Evolutionary conservation across 2,797 vertebrate species (phyloP).

Genomic region (Falco biarmicus): DNA sequence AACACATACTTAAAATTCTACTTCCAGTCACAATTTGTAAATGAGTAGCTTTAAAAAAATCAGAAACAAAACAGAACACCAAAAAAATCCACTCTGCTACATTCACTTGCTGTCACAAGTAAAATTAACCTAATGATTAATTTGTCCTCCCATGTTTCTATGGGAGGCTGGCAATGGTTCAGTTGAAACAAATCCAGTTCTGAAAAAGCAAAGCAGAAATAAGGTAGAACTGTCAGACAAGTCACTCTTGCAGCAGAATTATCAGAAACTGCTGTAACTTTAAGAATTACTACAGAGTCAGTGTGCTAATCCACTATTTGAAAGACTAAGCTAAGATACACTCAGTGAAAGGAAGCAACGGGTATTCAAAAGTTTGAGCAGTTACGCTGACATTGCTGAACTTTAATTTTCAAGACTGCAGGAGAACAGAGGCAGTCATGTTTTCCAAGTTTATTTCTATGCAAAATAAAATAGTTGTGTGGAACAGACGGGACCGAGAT

Average conservation of each 20-base stretch:
- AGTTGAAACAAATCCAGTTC: constrained; percentile 24
- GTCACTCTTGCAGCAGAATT: background rate
- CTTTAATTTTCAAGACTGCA: background rate
- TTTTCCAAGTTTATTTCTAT: background rate
- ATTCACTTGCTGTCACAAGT: constrained; percentile 10
- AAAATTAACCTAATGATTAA: constrained; percentile 34
- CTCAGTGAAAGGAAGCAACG: background rate
- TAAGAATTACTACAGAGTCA: background rate
- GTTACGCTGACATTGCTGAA: background rate
- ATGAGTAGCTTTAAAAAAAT: background rate
- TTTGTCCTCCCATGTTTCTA: constrained; percentile 28
- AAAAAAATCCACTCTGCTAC: background rate
- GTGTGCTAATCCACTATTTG: background rate
- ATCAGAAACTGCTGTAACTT: background rate
- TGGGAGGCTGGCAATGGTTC: background rate
- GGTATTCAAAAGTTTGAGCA: background rate
- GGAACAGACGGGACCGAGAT: background rate
- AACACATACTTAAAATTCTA: background rate
- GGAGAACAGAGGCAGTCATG: background rate
- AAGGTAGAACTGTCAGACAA: constrained; percentile 18
- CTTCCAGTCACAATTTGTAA: background rate
- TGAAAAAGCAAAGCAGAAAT: constrained; percentile 25
- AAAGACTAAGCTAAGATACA: background rate
- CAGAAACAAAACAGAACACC: background rate
- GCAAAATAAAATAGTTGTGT: background rate